Evolutionary conservation across 2,113 vertebrate species (phyloP).

Genomic region (Bufo gargarizans): DNA sequence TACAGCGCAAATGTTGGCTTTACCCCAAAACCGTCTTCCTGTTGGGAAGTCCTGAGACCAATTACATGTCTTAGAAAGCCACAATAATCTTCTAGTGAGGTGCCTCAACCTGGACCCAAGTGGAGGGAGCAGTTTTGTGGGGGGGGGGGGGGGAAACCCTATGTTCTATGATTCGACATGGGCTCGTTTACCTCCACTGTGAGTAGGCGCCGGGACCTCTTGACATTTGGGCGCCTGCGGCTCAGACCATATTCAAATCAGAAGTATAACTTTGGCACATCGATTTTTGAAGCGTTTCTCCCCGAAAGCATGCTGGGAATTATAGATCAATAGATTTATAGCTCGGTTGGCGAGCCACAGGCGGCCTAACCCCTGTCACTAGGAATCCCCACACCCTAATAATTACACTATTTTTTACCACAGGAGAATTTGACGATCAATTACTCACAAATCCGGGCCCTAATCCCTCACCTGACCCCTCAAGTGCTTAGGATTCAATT

Average conservation of each 20-base stretch:
- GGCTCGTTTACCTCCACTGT: background rate
- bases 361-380: background rate
- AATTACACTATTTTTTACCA: constrained; percentile 19
- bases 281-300: background rate
- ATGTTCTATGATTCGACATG: no score
- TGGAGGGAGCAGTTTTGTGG: background rate
- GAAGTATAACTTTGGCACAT: constrained; percentile 15
- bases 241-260: background rate
- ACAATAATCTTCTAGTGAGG: background rate
- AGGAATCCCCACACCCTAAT: background rate
- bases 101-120: background rate
- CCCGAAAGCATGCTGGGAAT: constrained; percentile 14
- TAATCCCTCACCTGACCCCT: background rate
- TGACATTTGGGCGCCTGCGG: background rate
- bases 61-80: background rate
- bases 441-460: background rate
- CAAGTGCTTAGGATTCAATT: constrained; percentile 36
- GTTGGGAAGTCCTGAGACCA: constrained; percentile 10
- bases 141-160: no score
- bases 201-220: background rate
- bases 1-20: constrained; percentile 25
- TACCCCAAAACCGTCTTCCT: background rate
- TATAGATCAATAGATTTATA: background rate
- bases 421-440: background rate
- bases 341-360: background rate